Percentiles rank a stretch among this genome's conserved stretches.
phyloP scores from a whole-genome alignment of 37 sponge, comb jelly and placozoan genomes.

The Spongilla lacustris region DNA sequence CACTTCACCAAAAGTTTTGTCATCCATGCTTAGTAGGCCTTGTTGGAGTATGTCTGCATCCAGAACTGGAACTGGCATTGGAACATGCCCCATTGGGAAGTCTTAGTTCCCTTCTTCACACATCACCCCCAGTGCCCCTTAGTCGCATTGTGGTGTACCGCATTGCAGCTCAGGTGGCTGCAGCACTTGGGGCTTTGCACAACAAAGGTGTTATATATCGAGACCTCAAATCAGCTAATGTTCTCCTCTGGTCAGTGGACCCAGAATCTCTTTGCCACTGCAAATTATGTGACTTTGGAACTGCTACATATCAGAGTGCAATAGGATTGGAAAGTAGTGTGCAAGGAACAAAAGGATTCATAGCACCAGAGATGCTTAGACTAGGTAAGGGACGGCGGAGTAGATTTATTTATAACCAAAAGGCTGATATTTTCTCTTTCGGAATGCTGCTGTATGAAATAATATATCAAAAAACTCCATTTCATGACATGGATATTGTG shows the following conservation, averaged over 20 bases:
- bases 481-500: neutral
- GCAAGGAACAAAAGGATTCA: constrained; percentile 72
- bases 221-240: constrained; percentile 72
- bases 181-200: constrained; percentile 60
- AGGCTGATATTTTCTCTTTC: constrained; percentile 61
- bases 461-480: constrained; percentile 45
- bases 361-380: constrained; percentile 53
- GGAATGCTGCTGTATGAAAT: constrained; percentile 74
- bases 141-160: constrained; percentile 46
- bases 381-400: neutral
- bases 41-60: constrained; percentile 56
- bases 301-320: constrained; percentile 44
- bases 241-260: constrained; percentile 66
- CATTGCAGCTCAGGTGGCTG: constrained; percentile 67
- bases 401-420: constrained; percentile 35
- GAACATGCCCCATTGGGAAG: constrained; percentile 73
- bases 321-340: constrained; percentile 42
- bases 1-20: constrained; percentile 30
- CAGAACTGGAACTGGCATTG: constrained; percentile 53
- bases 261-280: constrained; percentile 45
- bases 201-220: constrained; percentile 49
- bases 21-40: constrained; percentile 66
- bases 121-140: constrained; percentile 19
- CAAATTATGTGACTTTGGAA: constrained; percentile 72
- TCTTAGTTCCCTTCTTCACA: constrained; percentile 21